These are phyloP conservation scores for Osmerus eperlanus DNA, from an alignment of 2,113 vertebrate species.

Conservation along the genomic window DNA sequence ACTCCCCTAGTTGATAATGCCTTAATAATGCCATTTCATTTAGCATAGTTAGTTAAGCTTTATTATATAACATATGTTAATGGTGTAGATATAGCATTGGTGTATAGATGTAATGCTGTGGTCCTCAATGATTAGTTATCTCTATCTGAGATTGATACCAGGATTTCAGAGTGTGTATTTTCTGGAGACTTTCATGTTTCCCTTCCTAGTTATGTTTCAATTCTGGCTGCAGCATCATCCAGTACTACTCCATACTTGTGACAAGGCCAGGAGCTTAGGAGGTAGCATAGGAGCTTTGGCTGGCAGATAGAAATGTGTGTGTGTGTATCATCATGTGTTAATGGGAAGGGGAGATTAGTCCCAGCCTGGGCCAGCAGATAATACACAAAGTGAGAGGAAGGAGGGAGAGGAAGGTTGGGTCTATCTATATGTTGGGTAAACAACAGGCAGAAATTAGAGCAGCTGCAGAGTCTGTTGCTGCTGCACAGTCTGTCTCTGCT, in stretches of 20 bases:
- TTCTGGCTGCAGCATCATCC: constrained; percentile 40
- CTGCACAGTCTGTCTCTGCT: not conserved
- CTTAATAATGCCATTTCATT: too few relatives aligned
- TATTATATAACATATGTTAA: too few relatives aligned
- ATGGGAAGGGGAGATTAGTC: constrained; percentile 62
- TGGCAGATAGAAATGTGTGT: constrained; percentile 33
- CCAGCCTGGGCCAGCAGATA: constrained; percentile 61
- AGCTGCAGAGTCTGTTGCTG: constrained; percentile 21
- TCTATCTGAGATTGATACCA: too few relatives aligned
- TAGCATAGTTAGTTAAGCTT: too few relatives aligned
- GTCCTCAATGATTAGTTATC: too few relatives aligned
- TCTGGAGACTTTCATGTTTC: constrained; percentile 40
- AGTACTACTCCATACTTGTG: not conserved
- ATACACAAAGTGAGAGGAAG: constrained; percentile 20
- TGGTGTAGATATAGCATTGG: too few relatives aligned
- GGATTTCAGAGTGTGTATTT: not conserved
- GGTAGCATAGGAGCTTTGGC: constrained; percentile 31
- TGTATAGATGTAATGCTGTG: too few relatives aligned
- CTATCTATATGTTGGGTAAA: constrained; percentile 48
- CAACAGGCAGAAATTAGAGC: constrained; percentile 12
- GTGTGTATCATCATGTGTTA: constrained; percentile 58
- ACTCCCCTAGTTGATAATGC: too few relatives aligned
- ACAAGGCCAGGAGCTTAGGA: not conserved
- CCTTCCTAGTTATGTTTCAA: constrained; percentile 23
- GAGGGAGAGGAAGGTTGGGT: not conserved